Conservation (phyloP, 2,113 vertebrate genomes). For the Phalacrocorax brasilianus region DNA sequence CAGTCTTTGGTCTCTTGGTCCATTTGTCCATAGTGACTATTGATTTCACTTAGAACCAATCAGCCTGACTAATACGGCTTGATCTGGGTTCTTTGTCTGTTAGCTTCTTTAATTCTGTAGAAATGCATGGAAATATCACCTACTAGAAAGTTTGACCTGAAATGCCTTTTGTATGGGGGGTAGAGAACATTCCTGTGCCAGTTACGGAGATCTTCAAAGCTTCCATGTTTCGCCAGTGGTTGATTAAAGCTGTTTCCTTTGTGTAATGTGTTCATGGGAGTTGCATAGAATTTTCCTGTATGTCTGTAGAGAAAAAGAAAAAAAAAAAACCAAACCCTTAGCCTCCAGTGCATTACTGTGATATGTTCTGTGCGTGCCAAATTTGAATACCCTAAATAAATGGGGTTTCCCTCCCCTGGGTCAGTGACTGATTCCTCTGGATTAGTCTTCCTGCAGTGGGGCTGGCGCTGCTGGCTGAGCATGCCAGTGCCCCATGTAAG, state of each 20-base stretch:
- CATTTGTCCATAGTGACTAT: constrained; percentile 55
- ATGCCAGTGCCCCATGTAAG: accelerated
- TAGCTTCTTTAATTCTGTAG: constrained; percentile 66
- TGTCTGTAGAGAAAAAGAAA: constrained; percentile 60
- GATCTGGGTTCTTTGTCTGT: constrained; percentile 49
- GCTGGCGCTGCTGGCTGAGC: not conserved
- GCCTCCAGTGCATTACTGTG: constrained; percentile 55
- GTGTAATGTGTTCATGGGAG: constrained; percentile 75
- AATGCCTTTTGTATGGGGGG: constrained; percentile 61
- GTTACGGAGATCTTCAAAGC: constrained; percentile 54
- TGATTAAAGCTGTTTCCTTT: constrained; percentile 66
- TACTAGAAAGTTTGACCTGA: constrained; percentile 57
- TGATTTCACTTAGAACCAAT: constrained; percentile 53
- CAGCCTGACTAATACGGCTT: constrained; percentile 24
- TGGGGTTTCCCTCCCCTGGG: constrained; percentile 48
- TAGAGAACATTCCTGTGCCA: constrained; percentile 62
- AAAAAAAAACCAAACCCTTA: not conserved
- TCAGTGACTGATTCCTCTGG: constrained; percentile 8
- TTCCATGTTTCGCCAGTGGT: constrained; percentile 65
- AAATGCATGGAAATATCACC: constrained; percentile 61
- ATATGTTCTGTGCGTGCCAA: constrained; percentile 61
- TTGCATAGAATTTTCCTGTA: constrained; percentile 63
- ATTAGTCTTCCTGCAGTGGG: not conserved
- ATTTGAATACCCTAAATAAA: constrained; percentile 24
- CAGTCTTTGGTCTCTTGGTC: constrained; percentile 54